Conservation (phyloP, 2,888 invertebrate genomes). For the Hirtodrosophila trivittata region DNA sequence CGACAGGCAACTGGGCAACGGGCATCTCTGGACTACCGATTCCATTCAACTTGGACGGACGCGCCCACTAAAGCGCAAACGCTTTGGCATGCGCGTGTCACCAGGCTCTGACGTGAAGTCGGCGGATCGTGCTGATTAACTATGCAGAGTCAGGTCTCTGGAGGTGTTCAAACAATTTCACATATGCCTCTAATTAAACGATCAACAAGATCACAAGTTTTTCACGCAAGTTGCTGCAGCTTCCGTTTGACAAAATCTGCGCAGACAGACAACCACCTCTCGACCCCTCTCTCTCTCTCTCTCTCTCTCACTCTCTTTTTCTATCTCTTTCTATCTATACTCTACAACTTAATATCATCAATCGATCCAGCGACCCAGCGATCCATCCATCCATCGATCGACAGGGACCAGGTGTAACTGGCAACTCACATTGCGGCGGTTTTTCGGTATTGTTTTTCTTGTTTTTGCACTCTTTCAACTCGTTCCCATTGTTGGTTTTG, state of each 20-base stretch:
- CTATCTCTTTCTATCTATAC: too few relatives aligned
- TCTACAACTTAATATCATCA: too few relatives aligned
- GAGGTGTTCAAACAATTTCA: constrained; percentile 82
- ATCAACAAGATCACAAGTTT: constrained; percentile 80
- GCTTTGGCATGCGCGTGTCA: constrained; percentile 60
- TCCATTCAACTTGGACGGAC: not conserved
- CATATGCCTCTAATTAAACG: constrained; percentile 82
- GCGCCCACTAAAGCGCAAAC: constrained; percentile 48
- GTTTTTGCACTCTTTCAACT: constrained; percentile 59
- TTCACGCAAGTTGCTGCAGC: constrained; percentile 48
- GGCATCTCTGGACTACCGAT: not conserved
- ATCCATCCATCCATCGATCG: not conserved
- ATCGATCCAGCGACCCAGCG: not conserved
- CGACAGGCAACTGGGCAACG: not conserved
- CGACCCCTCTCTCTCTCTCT: not conserved
- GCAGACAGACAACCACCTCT: constrained; percentile 10
- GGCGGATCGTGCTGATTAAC: constrained; percentile 61
- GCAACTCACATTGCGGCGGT: not conserved
- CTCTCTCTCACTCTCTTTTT: too few relatives aligned
- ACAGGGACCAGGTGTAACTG: constrained; percentile 35
- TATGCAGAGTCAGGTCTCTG: constrained; percentile 64
- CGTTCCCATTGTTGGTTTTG: constrained; percentile 59
- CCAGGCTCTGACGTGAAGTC: constrained; percentile 7
- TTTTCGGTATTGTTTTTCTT: constrained; percentile 39
- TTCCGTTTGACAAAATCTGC: constrained; percentile 56